phyloP scores from a whole-genome alignment of 2,888 invertebrate species.

The Zygothrica quintamaculata region DNA sequence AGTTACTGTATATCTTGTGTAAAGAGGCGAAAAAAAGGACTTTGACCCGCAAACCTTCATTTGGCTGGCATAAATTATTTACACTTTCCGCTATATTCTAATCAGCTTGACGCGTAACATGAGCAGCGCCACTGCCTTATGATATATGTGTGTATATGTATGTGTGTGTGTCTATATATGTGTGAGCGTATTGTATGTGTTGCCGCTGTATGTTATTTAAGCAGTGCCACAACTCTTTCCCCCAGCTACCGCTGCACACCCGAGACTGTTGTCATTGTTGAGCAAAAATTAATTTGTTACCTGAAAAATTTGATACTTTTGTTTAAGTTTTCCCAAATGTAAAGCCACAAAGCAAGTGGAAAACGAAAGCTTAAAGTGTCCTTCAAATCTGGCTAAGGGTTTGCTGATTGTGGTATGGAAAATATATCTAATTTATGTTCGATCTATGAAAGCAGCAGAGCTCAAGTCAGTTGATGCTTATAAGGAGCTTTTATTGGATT shows the following conservation, averaged over 20 bases:
- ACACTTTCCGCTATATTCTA: slow-evolving; percentile 71
- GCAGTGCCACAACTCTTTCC: slow-evolving; percentile 2
- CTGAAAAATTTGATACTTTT: slow-evolving; percentile 49
- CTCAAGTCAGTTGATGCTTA: too few species aligned
- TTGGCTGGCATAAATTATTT: slow-evolving; percentile 68
- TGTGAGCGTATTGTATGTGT: too few species aligned
- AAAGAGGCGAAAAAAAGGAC: too few species aligned
- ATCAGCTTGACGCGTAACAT: slow-evolving; percentile 77
- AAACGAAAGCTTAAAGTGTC: too few species aligned
- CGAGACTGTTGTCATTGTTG: slow-evolving; percentile 58
- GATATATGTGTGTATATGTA: slow-evolving; percentile 59
- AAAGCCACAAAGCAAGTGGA: background rate
- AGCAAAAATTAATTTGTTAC: slow-evolving; percentile 81
- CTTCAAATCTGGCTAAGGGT: too few species aligned
- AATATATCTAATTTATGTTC: too few species aligned
- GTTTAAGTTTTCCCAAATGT: slow-evolving; percentile 39
- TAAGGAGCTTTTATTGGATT: too few species aligned
- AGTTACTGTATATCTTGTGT: slow-evolving; percentile 9
- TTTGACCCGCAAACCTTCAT: slow-evolving; percentile 79
- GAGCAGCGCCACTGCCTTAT: slow-evolving; percentile 44
- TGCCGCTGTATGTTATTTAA: slow-evolving; percentile 35
- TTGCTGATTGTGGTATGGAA: too few species aligned
- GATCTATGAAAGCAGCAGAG: too few species aligned
- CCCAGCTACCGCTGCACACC: slow-evolving; percentile 18
- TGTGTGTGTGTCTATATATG: too few species aligned